Evolutionary conservation across 2,797 vertebrate species (phyloP), one percentile per base, ranked within the genome.

Genomic region (Leucoraja ocellata): DNA sequence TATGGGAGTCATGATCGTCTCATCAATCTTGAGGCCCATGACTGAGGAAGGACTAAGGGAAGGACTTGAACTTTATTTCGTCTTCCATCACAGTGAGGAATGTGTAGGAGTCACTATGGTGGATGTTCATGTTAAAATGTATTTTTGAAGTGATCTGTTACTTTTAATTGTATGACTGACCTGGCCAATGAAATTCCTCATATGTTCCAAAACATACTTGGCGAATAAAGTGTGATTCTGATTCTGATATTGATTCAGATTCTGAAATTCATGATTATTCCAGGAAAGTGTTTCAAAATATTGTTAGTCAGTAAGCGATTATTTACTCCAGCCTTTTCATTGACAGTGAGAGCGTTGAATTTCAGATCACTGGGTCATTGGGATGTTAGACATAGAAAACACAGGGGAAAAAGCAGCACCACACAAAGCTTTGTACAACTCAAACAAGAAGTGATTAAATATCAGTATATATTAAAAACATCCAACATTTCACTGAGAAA

Each of bases 291-390:
- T 76, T 36, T 36, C n/a, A 46, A 76, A 58, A 46, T 76, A 76
- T 46, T 54, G 54, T 92, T 92, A 92, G 36, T 91, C 90, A 92
- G 71, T 54, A 74, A 71, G 14, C 46, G 39, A 91, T 74, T 92
- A 92, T 92, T 46, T 9, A 54, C 36, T 28, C 25, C 14, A 14
- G 76, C 46, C 36, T 18, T 21, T 21, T 25, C 25, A 28, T 0
- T 54, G 90, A 28, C 65, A 28, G n/a, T 74, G 90, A 71, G 71
- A 58, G 39, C 25, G 13, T 76, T 76, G 10, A 76, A 76, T 58
- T 74, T 23, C 14, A 68, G 21, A 8, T 74, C n/a, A 23, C 25
- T 76, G 9, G 25, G 46, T 25, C 36, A 4, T 76, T 76, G 54
- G 36, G 90, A 32, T 10, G 18, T 86, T n/a, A 1, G 28, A 91